Evolutionary conservation across 2,797 vertebrate genomes (phyloP), one percentile per base, ranked within the genome.

Genomic region (Balearica regulorum): DNA sequence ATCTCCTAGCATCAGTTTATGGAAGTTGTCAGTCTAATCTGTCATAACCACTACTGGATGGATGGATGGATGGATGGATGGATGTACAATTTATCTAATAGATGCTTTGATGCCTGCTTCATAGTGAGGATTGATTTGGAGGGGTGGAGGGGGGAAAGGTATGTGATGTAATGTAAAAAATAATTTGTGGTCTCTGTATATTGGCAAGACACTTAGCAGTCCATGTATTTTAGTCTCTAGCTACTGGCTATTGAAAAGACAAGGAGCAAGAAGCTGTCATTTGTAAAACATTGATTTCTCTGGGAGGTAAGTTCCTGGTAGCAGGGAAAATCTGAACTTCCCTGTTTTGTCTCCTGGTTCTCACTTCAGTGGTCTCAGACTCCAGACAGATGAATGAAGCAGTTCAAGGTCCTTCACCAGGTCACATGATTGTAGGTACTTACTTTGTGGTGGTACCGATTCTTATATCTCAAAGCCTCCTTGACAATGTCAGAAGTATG

Each of bases 391-490:
- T 37, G 57, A 87, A 83, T 43, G 62, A 90, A 92, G 41, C 29
- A 87, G 31, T 46, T 72, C 55, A 41, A 35, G 20, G 85, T 62
- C 25, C 41, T 94, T 69, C 51, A 75, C 6, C 17, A 39, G 75
- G 25, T 91, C 55, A 62, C 69, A 85, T 33, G 3, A 17, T 25
- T 80, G 8, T 37, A 87, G 16, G 41, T 84, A 72, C 31, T 58
- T 39, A 66, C 25, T 49, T n/a, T 75, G 16, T 11, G 16, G n/a
- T 55, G 31, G 19, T 92, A 85, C 28, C 8, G 8, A 31, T 94
- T 92, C 61, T 92, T 94, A 44, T 46, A 60, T 90, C 88, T 95
- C 57, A 94, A 94, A 92, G 11, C 18, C n/a, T 83, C 9, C 16
- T 78, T 80, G 54, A 90, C 78, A 89, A 54, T 55, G 48, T 88